phyloP scores from a whole-genome alignment of 1,140 invertebrate genomes.

The Medauroidea extradentata region DNA sequence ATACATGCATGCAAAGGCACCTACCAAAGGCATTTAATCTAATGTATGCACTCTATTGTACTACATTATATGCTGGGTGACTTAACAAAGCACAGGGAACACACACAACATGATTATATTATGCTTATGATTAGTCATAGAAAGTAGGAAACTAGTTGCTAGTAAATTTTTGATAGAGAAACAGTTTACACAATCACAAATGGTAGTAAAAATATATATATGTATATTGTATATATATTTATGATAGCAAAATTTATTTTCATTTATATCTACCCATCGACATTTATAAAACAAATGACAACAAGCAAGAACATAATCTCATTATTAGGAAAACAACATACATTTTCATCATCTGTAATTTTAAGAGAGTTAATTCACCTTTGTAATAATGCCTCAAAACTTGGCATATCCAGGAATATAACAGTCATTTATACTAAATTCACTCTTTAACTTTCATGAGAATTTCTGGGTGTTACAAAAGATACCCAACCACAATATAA shows the following conservation, averaged over 20 bases:
- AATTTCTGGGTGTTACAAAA: too few relatives aligned
- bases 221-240: slow-evolving; percentile 3
- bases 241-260: slow-evolving; percentile 2
- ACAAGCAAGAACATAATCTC: neutral
- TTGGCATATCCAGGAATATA: too few relatives aligned
- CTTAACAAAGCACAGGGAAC: neutral
- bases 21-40: slow-evolving; percentile 7
- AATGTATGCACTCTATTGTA: slow-evolving; percentile 1
- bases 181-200: neutral
- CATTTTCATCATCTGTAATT: neutral
- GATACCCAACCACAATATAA: too few relatives aligned
- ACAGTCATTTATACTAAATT: too few relatives aligned
- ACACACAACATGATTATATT: neutral
- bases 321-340: slow-evolving; percentile 3
- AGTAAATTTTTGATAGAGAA: neutral
- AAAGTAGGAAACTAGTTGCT: neutral
- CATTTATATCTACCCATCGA: neutral
- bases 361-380: neutral
- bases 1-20: slow-evolving; percentile 8
- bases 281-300: neutral
- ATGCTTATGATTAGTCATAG: neutral
- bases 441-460: too few relatives aligned
- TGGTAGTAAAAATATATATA: slow-evolving; percentile 12
- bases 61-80: neutral
- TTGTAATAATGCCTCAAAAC: too few relatives aligned